Percentiles rank a stretch among this genome's conserved stretches.
Conservation (phyloP, 2,888 invertebrate genomes). For the Pseudococcus longispinus region DNA sequence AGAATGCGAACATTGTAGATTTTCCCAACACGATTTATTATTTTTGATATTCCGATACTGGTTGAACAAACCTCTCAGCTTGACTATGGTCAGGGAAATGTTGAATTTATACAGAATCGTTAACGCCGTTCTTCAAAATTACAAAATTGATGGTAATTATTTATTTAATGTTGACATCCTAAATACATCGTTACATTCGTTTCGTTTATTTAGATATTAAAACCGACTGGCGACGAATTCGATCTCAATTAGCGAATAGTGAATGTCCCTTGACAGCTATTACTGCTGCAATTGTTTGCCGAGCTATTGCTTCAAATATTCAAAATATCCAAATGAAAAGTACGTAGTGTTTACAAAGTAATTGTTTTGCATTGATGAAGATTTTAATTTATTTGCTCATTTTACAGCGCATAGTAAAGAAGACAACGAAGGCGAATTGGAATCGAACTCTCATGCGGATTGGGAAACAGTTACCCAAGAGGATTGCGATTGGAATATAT, state of each 20-base stretch:
- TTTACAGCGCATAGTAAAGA: conserved; percentile 25
- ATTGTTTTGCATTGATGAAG: neutral
- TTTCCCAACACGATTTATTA: conserved; percentile 73
- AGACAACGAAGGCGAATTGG: conserved; percentile 58
- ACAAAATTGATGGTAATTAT: conserved; percentile 21
- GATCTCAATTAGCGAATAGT: conserved; percentile 58
- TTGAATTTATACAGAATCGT: conserved; percentile 73
- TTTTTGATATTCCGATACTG: conserved; percentile 75
- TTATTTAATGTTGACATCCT: neutral
- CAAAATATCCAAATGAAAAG: conserved; percentile 42
- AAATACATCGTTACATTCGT: neutral
- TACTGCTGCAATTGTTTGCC: conserved; percentile 82
- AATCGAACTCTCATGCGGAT: conserved; percentile 49
- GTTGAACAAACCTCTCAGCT: conserved; percentile 67
- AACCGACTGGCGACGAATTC: conserved; percentile 57
- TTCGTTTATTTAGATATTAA: conserved; percentile 55
- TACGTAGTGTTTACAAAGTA: neutral
- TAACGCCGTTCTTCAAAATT: conserved; percentile 65
- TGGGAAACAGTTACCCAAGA: conserved; percentile 58
- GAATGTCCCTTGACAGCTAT: conserved; percentile 77
- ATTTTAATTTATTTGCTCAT: neutral
- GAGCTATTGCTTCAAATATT: conserved; percentile 69
- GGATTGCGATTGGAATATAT: conserved; percentile 81
- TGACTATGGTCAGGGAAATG: conserved; percentile 69
- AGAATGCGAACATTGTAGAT: conserved; percentile 63